Evolutionary conservation across 2,113 vertebrate genomes (phyloP), one percentile per base, ranked within the genome.

Genomic region (Stigmatopora argus): DNA sequence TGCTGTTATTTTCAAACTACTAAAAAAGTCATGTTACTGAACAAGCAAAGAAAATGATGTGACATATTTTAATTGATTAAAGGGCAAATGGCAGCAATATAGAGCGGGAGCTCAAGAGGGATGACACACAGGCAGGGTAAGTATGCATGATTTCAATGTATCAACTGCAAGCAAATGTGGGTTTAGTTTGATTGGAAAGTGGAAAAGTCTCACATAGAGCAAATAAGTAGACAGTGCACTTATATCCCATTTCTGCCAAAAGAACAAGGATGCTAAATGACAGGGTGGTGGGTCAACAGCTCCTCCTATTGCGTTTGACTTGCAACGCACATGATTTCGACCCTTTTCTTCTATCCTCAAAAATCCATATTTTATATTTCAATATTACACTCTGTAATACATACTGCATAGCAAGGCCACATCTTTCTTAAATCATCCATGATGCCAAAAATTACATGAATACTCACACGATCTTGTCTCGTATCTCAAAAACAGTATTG

Each of bases 221-320:
- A n/a, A n/a, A n/a, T 55, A 38, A 5, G 53, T 14, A 31, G 13
- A 21, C 23, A 3, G 23, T 56, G 12, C 23, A 7, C 23, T 15
- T 41, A 9, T 41, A 41, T 41, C 38, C 38, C 9, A 8, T 41
- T 41, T 41, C 7, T 10, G 38, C 38, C 19, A 31, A 56, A 56
- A 56, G 13, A 15, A 41, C 38, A 41, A 41, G 38, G 9, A 7
- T 41, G 38, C 53, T 14, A 31, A 31, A 56, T 55, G 58, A 44
- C 21, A 8, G 13, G 19, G 44, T 19, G 53, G 60, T 72, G 80
- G 70, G 73, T 78, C 87, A 83, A 88, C 79, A 91, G 85, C 85
- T 63, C 88, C 87, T 85, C 85, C 89, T 86, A 51, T 78, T 85
- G 87, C 80, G 67, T 66, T 23, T 63, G 68, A 0, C 52, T 23